These are phyloP conservation scores for Puntigrus tetrazona DNA, from an alignment of 2,113 vertebrate genomes.

Conservation along the genomic window DNA sequence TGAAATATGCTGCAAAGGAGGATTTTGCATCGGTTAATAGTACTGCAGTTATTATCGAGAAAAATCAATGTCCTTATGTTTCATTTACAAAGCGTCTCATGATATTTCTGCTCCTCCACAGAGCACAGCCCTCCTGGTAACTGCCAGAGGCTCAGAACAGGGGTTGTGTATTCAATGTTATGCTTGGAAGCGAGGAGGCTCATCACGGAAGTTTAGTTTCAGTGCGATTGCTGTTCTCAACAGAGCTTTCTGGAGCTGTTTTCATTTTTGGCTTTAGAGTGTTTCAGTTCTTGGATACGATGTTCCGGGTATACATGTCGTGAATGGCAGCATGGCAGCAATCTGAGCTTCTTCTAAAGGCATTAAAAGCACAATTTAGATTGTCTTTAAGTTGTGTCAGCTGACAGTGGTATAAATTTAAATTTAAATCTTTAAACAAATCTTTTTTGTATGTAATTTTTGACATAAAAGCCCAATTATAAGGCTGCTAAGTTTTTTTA, in stretches of 20 bases:
- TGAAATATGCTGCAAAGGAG: slow-evolving; percentile 24
- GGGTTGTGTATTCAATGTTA: slow-evolving; percentile 29
- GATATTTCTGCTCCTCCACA: slow-evolving; percentile 34
- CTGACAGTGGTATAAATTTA: neutral
- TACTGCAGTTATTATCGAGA: slow-evolving; percentile 43
- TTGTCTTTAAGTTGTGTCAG: neutral
- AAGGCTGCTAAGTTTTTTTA: neutral
- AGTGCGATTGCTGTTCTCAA: slow-evolving; percentile 24
- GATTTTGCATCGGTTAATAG: slow-evolving; percentile 9
- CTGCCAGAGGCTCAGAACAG: slow-evolving; percentile 11
- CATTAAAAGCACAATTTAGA: neutral
- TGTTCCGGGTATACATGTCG: neutral
- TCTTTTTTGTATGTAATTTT: neutral
- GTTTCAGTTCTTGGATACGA: slow-evolving; percentile 27
- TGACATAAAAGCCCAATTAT: neutral
- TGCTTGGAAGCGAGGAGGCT: slow-evolving; percentile 42
- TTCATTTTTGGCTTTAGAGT: slow-evolving; percentile 22
- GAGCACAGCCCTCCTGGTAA: slow-evolving; percentile 30
- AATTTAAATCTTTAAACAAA: neutral
- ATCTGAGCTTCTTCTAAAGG: neutral
- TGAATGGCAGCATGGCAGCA: neutral
- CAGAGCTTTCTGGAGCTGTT: slow-evolving; percentile 24
- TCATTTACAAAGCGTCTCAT: slow-evolving; percentile 1
- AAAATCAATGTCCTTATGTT: slow-evolving; percentile 37
- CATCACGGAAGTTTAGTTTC: slow-evolving; percentile 20